These are phyloP conservation scores for Parazoanthus swiftii DNA, from an alignment of 92 coral and sea anemone genomes.

Conservation along the genomic window DNA sequence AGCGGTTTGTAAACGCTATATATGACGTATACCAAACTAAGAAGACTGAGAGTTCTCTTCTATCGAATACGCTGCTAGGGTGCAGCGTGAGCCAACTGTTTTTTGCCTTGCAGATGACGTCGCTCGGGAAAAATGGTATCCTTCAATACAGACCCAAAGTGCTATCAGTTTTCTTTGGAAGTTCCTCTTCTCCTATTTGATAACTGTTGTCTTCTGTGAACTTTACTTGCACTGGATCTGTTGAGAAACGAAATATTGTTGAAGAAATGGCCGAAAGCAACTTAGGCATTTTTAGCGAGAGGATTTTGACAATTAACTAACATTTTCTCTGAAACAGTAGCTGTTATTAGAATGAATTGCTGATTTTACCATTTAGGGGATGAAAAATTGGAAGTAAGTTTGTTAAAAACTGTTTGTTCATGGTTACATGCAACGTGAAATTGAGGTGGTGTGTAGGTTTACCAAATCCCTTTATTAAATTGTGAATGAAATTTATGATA, in stretches of 20 bases:
- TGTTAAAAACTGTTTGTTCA: neutral
- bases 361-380: neutral
- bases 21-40: neutral
- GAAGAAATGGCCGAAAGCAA: neutral
- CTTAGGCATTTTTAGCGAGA: too few relatives aligned
- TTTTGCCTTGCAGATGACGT: too few relatives aligned
- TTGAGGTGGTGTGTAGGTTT: neutral
- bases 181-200: neutral
- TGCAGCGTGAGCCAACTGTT: neutral
- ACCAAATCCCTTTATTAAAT: neutral
- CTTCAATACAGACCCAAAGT: neutral
- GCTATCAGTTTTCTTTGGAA: neutral
- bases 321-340: neutral
- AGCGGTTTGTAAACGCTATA: neutral
- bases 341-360: neutral
- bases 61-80: neutral
- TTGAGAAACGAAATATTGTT: neutral
- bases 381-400: neutral
- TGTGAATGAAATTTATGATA: neutral
- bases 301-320: neutral
- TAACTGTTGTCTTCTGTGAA: neutral
- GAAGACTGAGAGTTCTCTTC: neutral
- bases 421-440: too few relatives aligned
- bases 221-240: conserved; percentile 2
- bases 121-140: neutral